phyloP scores from a whole-genome alignment of 2,888 invertebrate species.

The Furcula furcula region DNA sequence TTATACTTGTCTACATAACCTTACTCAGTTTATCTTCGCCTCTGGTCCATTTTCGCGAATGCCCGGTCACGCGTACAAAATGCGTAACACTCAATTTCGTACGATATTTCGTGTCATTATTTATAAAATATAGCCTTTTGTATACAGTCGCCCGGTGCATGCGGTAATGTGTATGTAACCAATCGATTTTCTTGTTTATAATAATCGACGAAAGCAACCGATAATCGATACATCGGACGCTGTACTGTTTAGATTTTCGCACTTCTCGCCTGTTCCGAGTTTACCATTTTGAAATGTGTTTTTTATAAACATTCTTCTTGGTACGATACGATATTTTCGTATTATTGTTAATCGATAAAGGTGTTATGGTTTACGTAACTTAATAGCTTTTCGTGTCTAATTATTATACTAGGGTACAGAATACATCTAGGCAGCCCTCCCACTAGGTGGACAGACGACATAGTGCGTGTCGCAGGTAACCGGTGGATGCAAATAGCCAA shows the following conservation, averaged over 20 bases:
- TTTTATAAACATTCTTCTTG: slow-evolving; percentile 54
- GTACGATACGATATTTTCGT: slow-evolving; percentile 12
- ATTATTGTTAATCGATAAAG: slow-evolving; percentile 34
- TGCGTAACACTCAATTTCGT: not conserved
- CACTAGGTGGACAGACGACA: no score
- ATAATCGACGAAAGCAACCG: slow-evolving; percentile 47
- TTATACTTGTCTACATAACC: no score
- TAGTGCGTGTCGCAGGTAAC: no score
- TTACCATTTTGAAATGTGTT: slow-evolving; percentile 57
- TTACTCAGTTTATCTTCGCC: no score
- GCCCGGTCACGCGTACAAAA: no score
- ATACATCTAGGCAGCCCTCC: no score
- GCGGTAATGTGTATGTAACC: slow-evolving; percentile 46
- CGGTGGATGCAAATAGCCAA: no score
- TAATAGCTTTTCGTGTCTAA: not conserved
- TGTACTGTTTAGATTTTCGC: slow-evolving; percentile 42
- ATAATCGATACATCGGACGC: slow-evolving; percentile 31
- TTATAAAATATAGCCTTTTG: slow-evolving; percentile 43
- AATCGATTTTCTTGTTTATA: slow-evolving; percentile 70
- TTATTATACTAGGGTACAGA: no score
- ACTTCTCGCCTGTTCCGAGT: slow-evolving; percentile 53
- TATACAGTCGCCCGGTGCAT: slow-evolving; percentile 21
- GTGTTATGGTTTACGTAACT: slow-evolving; percentile 13
- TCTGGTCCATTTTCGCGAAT: no score
- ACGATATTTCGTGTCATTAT: slow-evolving; percentile 17